Base-by-base conservation (phyloP, 2,797 vertebrate species). In the Morus bassanus region DNA sequence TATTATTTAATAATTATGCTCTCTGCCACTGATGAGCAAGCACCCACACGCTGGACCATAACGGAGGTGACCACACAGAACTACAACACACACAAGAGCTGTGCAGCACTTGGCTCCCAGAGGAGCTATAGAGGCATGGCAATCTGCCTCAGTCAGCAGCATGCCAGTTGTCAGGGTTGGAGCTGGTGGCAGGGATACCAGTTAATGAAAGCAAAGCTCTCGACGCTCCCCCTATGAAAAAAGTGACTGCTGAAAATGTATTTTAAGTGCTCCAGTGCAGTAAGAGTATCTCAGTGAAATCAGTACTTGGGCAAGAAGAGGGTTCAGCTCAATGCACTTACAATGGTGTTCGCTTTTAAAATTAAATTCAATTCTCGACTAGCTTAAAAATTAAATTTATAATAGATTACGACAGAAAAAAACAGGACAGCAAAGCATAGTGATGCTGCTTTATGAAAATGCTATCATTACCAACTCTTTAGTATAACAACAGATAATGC, bases 151-250 rank as follows among this genome's bases (percentile, higher is more conserved):
- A n/a, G 35, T 3, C 56, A 73, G 68, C 48, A 56, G 39, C 67
- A 5, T 3, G 17, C 45, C 33, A 53, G 56, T 7, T 61, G 64
- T 14, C 43, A 53, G n/a, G 53, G 72, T 16, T 65, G 56, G 5
- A 84, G 51, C 28, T 10, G 39, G 51, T 54, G 56, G 23, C 74
- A 78, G 13, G 33, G 70, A 30, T 2, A 65, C 9, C 12, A 8
- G 13, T 4, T 14, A 31, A 37, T 3, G 39, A 63, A 78, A 78
- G 45, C 45, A 89, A 78, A 93, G 50, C 39, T 48, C 41, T 70
- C 30, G 6, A 0, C 0, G 60, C 16, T 74, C 35, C 33, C 35
- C 19, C 51, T 35, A 8, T 0, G 6, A 21, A 87, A 75, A 51
- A 51, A 43, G 30, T 3, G 18, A 68, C 30, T 46, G 54, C 22